These are phyloP conservation scores for Pithys albifrons DNA, from an alignment of 2,113 vertebrate genomes.

Conservation along the genomic window DNA sequence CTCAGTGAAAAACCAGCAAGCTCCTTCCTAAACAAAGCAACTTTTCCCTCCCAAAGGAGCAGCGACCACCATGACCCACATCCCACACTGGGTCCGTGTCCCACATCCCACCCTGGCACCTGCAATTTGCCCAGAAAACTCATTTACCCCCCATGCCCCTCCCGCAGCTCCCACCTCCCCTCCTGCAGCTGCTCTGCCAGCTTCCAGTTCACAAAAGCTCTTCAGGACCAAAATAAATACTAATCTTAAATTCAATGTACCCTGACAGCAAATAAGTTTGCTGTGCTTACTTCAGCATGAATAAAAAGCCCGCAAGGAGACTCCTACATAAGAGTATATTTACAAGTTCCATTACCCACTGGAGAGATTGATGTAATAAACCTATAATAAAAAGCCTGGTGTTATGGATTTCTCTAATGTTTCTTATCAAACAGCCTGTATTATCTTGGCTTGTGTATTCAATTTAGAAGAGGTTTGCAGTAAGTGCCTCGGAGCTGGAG, in stretches of 20 bases:
- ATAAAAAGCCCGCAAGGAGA: slow-evolving; percentile 81
- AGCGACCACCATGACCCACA: accelerated
- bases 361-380: slow-evolving; percentile 78
- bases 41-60: neutral
- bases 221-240: slow-evolving; percentile 89
- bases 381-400: slow-evolving; percentile 74
- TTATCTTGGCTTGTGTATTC: slow-evolving; percentile 71
- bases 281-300: slow-evolving; percentile 89
- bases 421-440: slow-evolving; percentile 72
- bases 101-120: no score
- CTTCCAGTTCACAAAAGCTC: slow-evolving; percentile 79
- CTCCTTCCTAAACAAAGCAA: neutral
- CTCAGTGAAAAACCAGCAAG: neutral
- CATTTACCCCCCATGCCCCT: neutral
- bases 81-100: neutral
- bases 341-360: slow-evolving; percentile 79
- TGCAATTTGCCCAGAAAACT: neutral
- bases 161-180: slow-evolving; percentile 37
- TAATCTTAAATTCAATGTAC: slow-evolving; percentile 91
- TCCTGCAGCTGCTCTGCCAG: slow-evolving; percentile 43
- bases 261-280: slow-evolving; percentile 91
- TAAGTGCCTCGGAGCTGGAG: slow-evolving; percentile 67
- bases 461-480: slow-evolving; percentile 74
- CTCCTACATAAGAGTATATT: slow-evolving; percentile 74
- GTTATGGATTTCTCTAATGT: slow-evolving; percentile 79